Conservation (phyloP, 53 echinoderm and acorn worm species). For the Temnopleurus reevesii region DNA sequence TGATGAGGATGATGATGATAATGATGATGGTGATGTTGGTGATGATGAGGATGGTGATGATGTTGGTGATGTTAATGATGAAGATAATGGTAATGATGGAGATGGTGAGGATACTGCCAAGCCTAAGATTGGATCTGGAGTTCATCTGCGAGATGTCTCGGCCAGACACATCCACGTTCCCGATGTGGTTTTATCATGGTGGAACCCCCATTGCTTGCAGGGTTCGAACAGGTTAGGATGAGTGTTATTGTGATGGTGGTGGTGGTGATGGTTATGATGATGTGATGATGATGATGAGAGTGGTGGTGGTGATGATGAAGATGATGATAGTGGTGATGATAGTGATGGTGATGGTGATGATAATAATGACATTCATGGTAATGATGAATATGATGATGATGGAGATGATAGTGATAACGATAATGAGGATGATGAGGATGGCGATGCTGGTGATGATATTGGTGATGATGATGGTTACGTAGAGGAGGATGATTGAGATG, state of each 20-base stretch:
- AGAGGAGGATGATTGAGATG: not conserved
- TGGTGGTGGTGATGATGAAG: not conserved
- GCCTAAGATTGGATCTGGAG: conserved; percentile 54
- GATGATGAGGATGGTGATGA: too few relatives aligned
- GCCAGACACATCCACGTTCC: conserved; percentile 42
- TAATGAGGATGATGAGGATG: not conserved
- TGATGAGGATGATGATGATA: too few relatives aligned
- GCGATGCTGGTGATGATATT: not conserved
- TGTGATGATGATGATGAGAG: not conserved
- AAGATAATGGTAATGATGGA: too few relatives aligned
- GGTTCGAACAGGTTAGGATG: not conserved
- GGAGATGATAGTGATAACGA: not conserved
- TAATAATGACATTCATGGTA: not conserved
- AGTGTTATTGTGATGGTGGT: not conserved
- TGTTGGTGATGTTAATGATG: too few relatives aligned
- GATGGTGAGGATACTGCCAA: too few relatives aligned
- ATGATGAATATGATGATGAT: not conserved
- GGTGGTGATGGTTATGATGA: not conserved
- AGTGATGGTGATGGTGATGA: not conserved
- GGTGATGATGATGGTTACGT: not conserved
- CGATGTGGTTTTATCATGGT: conserved; percentile 59
- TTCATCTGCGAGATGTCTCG: conserved; percentile 68
- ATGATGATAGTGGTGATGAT: not conserved
- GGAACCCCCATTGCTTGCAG: not conserved
- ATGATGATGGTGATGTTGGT: too few relatives aligned